A percentile compares a stretch with the other conserved stretches of the same genome.
phyloP scores from a whole-genome alignment of 2,797 vertebrate species.

The Neostethus bicornis region DNA sequence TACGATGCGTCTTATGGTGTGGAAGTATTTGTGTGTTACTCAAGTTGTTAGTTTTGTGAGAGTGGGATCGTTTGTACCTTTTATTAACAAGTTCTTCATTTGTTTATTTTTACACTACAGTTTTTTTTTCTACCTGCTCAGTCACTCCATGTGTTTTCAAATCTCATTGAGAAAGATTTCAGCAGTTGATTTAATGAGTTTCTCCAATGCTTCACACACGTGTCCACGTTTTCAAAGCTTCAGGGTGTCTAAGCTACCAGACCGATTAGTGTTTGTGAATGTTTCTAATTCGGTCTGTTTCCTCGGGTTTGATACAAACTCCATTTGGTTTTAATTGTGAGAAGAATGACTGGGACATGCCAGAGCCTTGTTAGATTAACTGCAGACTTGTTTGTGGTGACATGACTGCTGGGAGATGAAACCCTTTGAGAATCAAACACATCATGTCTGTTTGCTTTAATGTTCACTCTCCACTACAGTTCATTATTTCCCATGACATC shows the following conservation, averaged over 20 bases:
- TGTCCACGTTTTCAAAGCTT: constrained; percentile 27
- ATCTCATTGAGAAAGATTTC: constrained; percentile 29
- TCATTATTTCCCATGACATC: too few species aligned
- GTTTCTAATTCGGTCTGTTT: constrained; percentile 3
- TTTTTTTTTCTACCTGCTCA: constrained; percentile 24
- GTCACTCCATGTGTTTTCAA: constrained; percentile 30
- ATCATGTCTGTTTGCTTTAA: constrained; percentile 14
- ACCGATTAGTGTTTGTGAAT: constrained; percentile 10
- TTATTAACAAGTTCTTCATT: not conserved
- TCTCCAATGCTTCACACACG: constrained; percentile 53
- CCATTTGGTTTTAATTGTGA: not conserved
- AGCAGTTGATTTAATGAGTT: constrained; percentile 62
- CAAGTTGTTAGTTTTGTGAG: too few species aligned
- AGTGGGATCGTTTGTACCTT: too few species aligned
- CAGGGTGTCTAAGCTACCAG: constrained; percentile 38
- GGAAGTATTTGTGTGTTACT: too few species aligned
- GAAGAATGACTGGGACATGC: not conserved
- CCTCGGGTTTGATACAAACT: not conserved
- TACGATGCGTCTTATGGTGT: too few species aligned
- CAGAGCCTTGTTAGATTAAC: not conserved
- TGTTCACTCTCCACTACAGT: not conserved
- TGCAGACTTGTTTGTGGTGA: constrained; percentile 3
- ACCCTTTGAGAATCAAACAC: constrained; percentile 25
- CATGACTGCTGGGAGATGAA: constrained; percentile 23
- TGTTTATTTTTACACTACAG: constrained; percentile 12